Conservation (phyloP, 2,888 invertebrate species). For the Clistopyga incitator region DNA sequence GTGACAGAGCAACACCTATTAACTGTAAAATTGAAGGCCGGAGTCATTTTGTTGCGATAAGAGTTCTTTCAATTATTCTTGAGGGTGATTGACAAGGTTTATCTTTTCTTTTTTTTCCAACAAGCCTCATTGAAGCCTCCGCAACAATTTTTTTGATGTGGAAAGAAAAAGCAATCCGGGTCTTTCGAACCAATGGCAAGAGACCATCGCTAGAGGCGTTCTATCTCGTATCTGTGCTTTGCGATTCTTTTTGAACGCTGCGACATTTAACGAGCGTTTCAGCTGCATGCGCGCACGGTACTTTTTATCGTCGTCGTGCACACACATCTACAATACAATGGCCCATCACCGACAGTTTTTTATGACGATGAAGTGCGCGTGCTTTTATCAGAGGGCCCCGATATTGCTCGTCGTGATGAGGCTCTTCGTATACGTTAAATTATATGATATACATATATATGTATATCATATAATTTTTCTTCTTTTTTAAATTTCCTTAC, state of each 20-base stretch:
- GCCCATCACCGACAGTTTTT: conserved; percentile 66
- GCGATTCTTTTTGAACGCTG: conserved; percentile 1
- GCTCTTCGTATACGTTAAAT: conserved; percentile 74
- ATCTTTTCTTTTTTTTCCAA: background rate
- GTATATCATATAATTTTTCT: background rate
- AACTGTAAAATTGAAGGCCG: too few species aligned
- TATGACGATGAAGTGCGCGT: conserved; percentile 16
- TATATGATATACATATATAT: conserved; percentile 16
- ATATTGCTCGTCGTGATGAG: conserved; percentile 71
- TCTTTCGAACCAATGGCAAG: background rate
- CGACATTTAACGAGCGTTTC: conserved; percentile 72
- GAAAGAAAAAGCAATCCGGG: background rate
- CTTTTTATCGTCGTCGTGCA: conserved; percentile 71
- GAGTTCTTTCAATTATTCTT: too few species aligned
- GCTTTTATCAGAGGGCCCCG: conserved; percentile 73
- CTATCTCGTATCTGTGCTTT: background rate
- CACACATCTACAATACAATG: conserved; percentile 69
- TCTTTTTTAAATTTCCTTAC: background rate
- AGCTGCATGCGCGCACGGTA: conserved; percentile 56
- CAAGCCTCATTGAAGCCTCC: too few species aligned
- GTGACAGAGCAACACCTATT: too few species aligned
- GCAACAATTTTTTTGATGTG: too few species aligned
- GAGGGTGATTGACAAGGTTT: background rate
- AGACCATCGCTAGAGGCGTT: background rate
- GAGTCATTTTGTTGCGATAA: too few species aligned